Evolutionary conservation across 1,140 invertebrate species (phyloP), one percentile per base, ranked within the genome.

Genomic region (Melanaphis sacchari): DNA sequence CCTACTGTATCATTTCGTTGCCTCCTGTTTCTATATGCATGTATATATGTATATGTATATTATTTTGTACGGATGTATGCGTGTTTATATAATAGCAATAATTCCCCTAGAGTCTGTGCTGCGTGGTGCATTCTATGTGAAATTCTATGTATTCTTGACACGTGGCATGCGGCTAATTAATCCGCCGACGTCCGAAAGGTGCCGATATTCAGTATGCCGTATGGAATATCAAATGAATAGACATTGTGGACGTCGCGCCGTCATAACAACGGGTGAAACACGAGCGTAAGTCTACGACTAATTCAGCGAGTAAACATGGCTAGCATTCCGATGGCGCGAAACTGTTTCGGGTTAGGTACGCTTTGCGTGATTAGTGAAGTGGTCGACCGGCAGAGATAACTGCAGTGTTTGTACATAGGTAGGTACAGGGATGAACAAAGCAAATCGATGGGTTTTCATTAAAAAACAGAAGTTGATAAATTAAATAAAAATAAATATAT

Each of bases 101-200:
- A 90, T 90, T 90, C 52, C 40, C 87, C n/a, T 18, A 31, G 43
- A 49, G 43, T 87, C 43, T 21, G 87, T 11, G 43, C 15, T 24
- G 43, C 81, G 38, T 31, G 41, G 85, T 43, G 41, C n/a, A 52
- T 88, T 88, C 41, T 76, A 24, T 41, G 24, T 46, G 36, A 41
- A 26, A 18, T 38, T 43, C 31, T 81, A 24, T 43, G 90, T 91
- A 92, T 92, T 92, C 91, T 31, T 31, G 49, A 92, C 76, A 92
- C 91, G 91, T 92, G 91, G 41, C 91, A 36, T 24, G 91, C 18
- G 91, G 66, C 91, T 92, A 92, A 92, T 92, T 92, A 92, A 92
- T 92, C 91, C 91, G 36, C n/a, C 76, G 43, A n/a, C 76, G 91
- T 82, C 66, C 43, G 49, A 92, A 92, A 92, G 91, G 91, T 82